Evolutionary conservation across 2,888 invertebrate genomes (phyloP).

Genomic region (Agrotis puta): DNA sequence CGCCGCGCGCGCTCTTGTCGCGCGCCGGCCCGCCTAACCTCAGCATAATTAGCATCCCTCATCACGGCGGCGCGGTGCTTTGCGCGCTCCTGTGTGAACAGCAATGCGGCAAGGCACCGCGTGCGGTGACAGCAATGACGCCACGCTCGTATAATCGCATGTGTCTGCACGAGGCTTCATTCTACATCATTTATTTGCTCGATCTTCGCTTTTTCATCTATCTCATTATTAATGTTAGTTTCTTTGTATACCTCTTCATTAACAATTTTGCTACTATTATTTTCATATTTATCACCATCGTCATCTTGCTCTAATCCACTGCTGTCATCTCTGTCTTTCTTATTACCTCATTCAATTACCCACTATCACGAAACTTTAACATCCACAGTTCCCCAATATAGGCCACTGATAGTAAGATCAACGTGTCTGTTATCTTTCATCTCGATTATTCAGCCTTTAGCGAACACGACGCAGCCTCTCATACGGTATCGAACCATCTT

Average conservation of each 20-base stretch:
- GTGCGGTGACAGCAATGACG: too few relatives aligned
- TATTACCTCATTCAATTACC: background rate
- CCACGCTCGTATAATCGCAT: too few relatives aligned
- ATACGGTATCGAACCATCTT: conserved; percentile 48
- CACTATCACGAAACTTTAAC: conserved; percentile 41
- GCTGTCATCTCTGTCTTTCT: background rate
- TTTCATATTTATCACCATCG: background rate
- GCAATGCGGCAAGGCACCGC: too few relatives aligned
- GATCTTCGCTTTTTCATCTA: background rate
- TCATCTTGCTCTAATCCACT: too few relatives aligned
- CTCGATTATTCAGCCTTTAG: conserved; percentile 68
- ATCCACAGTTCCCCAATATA: conserved; percentile 62
- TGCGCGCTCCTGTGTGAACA: too few relatives aligned
- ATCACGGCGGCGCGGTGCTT: too few relatives aligned
- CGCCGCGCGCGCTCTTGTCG: too few relatives aligned
- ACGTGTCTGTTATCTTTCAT: conserved; percentile 66
- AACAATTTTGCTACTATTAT: background rate
- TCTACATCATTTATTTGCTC: too few relatives aligned
- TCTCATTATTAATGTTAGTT: too few relatives aligned
- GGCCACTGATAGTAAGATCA: conserved; percentile 74
- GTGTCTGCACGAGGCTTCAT: too few relatives aligned
- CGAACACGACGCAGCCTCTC: conserved; percentile 58
- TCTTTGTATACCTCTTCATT: background rate
- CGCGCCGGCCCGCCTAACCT: too few relatives aligned
- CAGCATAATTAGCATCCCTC: too few relatives aligned